phyloP scores from a whole-genome alignment of 2,888 invertebrate species.

The Cabera pusaria region DNA sequence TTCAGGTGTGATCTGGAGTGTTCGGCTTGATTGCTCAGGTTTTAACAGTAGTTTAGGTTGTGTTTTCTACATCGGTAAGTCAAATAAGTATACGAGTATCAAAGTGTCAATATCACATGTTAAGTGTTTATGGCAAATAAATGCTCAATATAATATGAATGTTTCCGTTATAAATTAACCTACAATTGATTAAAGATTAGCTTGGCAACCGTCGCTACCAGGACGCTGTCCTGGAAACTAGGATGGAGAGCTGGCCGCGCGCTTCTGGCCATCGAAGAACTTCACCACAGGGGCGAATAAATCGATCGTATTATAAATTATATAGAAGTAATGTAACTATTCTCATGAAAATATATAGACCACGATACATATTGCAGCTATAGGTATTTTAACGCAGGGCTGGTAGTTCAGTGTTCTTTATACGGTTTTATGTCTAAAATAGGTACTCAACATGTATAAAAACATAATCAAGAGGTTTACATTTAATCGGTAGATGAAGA shows the following conservation, averaged over 20 bases:
- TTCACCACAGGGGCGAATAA: slow-evolving; percentile 1
- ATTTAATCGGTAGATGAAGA: no score
- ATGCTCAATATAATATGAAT: slow-evolving; percentile 65
- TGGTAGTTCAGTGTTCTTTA: no score
- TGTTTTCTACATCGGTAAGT: slow-evolving; percentile 70
- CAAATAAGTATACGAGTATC: slow-evolving; percentile 76
- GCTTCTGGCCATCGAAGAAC: slow-evolving; percentile 19
- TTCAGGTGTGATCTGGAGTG: slow-evolving; percentile 61
- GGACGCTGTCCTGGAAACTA: slow-evolving; percentile 51
- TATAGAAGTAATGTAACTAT: slow-evolving; percentile 14
- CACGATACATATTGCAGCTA: no score
- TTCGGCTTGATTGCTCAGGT: slow-evolving; percentile 43
- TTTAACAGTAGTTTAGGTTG: slow-evolving; percentile 57
- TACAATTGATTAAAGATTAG: slow-evolving; percentile 64
- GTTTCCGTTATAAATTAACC: slow-evolving; percentile 68
- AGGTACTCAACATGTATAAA: no score
- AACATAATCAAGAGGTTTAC: no score
- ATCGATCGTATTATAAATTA: slow-evolving; percentile 7
- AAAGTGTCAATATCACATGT: slow-evolving; percentile 61
- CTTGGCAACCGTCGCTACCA: slow-evolving; percentile 46
- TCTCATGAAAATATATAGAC: slow-evolving; percentile 9
- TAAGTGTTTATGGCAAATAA: slow-evolving; percentile 75
- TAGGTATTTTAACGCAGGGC: no score
- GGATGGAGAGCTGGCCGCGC: slow-evolving; percentile 45
- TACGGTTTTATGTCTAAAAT: no score